phyloP scores from a whole-genome alignment of 2,888 invertebrate species.

The Zygaena filipendulae region DNA sequence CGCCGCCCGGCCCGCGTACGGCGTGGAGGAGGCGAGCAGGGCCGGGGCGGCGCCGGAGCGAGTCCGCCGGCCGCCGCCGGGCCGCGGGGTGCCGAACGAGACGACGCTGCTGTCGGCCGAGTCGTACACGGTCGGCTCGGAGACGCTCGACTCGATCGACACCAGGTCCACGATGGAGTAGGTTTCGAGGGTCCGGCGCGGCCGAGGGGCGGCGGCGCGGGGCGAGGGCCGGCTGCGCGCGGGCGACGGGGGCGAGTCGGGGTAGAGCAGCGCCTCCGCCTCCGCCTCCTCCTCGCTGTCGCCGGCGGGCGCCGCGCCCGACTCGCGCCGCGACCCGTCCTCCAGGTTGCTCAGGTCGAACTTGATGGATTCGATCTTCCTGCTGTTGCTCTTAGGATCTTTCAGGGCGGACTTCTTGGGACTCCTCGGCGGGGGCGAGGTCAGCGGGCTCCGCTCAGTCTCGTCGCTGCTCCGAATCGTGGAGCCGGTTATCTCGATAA shows the following conservation, averaged over 20 bases:
- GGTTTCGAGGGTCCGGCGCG: constrained; percentile 29
- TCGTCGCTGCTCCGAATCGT: constrained; percentile 13
- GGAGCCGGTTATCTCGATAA: constrained; percentile 29
- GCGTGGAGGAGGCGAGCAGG: constrained; percentile 35
- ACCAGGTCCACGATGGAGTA: constrained; percentile 53
- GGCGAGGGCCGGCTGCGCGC: constrained; percentile 25
- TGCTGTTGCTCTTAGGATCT: constrained; percentile 28
- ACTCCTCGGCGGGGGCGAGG: constrained; percentile 20
- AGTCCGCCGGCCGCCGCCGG: constrained; percentile 19
- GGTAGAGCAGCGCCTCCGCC: constrained; percentile 31
- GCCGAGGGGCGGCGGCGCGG: constrained; percentile 7
- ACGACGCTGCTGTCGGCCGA: constrained; percentile 24
- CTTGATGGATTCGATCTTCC: constrained; percentile 49
- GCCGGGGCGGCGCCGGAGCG: constrained; percentile 25
- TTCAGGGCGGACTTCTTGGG: constrained; percentile 48
- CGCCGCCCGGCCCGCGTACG: constrained; percentile 20
- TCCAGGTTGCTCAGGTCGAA: constrained; percentile 52
- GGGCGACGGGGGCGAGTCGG: constrained; percentile 29
- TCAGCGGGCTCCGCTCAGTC: constrained; percentile 14
- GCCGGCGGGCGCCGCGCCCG: constrained; percentile 12
- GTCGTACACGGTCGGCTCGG: constrained; percentile 30
- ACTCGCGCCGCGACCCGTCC: constrained; percentile 18
- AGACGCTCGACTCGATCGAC: constrained; percentile 33
- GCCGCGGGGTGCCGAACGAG: constrained; percentile 28
- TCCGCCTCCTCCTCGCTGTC: constrained; percentile 25